Evolutionary conservation across 2,888 invertebrate genomes (phyloP).

Genomic region (Athrips mouffetella): DNA sequence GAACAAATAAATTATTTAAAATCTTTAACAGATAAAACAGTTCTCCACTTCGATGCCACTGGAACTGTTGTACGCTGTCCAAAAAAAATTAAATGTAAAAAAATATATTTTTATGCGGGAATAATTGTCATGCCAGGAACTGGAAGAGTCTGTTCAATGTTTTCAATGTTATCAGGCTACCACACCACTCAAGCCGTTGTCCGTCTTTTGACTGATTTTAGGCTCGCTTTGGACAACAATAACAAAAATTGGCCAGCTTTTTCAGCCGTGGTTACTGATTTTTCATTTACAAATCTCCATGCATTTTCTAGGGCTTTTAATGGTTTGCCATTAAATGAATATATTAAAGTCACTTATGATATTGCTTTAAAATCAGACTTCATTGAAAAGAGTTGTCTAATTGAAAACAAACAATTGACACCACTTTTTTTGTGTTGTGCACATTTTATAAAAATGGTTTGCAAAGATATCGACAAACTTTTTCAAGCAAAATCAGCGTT

Average conservation of each 20-base stretch:
- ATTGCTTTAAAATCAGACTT: neutral
- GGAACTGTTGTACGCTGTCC: neutral
- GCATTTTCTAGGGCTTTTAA: slow-evolving; percentile 1
- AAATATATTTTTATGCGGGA: neutral
- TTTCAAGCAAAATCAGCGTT: neutral
- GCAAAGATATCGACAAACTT: slow-evolving; percentile 6
- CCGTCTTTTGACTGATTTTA: neutral
- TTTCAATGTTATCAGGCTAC: neutral
- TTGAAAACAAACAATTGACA: neutral
- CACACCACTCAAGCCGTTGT: neutral
- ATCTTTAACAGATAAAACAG: neutral
- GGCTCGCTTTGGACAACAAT: neutral
- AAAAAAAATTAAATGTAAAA: neutral
- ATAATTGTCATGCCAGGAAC: neutral
- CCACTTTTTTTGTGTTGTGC: slow-evolving; percentile 8
- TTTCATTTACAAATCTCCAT: neutral
- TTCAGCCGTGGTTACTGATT: slow-evolving; percentile 3
- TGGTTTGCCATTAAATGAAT: neutral
- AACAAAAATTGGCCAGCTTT: neutral
- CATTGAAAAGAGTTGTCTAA: neutral
- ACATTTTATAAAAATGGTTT: slow-evolving; percentile 3
- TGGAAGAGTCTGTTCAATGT: neutral
- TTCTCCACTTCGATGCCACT: neutral
- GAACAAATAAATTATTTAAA: neutral
- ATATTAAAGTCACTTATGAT: neutral